phyloP scores from a whole-genome alignment of 2,797 vertebrate species.

The Melanotaenia boesemani region DNA sequence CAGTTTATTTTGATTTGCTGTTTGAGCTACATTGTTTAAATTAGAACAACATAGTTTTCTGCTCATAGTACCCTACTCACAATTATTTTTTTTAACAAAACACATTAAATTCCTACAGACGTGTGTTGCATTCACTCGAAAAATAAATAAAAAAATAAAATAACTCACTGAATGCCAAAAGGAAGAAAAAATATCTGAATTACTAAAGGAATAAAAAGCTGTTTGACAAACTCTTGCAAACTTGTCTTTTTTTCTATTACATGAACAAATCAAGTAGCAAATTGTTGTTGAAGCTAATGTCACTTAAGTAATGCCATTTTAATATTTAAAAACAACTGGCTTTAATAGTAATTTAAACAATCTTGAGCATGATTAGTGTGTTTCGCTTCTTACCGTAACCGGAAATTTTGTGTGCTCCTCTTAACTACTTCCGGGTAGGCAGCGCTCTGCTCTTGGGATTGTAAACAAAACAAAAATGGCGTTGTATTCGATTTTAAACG shows the following conservation, averaged over 20 bases:
- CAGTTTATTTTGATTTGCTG: neutral
- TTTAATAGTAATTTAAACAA: neutral
- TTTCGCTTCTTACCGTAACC: conserved; percentile 44
- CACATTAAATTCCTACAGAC: neutral
- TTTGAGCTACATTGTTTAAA: neutral
- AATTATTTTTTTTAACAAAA: neutral
- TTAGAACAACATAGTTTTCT: neutral
- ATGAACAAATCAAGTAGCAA: neutral
- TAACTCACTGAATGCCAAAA: neutral
- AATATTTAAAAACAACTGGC: conserved; percentile 19
- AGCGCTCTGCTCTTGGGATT: fast-evolving
- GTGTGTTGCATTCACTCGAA: too few species aligned
- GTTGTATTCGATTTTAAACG: neutral
- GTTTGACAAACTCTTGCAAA: neutral
- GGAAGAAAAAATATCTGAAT: neutral
- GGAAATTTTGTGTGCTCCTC: conserved; percentile 9
- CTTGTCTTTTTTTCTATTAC: neutral
- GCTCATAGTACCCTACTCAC: neutral
- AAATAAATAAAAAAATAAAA: neutral
- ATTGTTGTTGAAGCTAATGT: neutral
- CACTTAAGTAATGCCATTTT: conserved; percentile 3
- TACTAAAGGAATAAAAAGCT: neutral
- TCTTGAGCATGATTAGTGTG: neutral
- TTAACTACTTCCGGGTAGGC: conserved; percentile 29
- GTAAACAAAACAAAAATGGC: conserved; percentile 9